These are phyloP conservation scores for Melanotaenia maccullochi DNA, from an alignment of 2,797 vertebrate genomes.

Conservation along the genomic window DNA sequence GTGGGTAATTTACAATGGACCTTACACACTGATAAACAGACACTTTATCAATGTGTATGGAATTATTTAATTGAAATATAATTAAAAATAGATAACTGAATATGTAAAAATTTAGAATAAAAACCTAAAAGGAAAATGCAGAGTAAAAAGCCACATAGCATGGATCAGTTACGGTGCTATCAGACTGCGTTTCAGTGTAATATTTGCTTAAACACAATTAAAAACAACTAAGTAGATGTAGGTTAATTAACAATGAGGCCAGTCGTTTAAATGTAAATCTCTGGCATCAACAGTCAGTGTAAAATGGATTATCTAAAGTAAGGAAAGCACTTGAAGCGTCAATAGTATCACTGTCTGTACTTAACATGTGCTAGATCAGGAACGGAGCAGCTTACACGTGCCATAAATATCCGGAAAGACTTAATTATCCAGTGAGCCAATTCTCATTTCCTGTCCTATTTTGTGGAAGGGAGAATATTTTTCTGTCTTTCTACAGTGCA, in stretches of 20 bases:
- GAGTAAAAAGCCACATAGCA: too few relatives aligned
- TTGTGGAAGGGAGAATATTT: background rate
- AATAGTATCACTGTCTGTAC: constrained; percentile 46
- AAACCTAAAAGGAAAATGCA: too few relatives aligned
- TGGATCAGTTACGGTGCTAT: background rate
- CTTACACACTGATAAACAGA: background rate
- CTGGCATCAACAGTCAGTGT: constrained; percentile 62
- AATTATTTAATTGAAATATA: background rate
- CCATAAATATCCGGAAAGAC: constrained; percentile 15
- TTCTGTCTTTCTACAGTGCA: background rate
- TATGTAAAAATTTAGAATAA: background rate
- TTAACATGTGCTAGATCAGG: constrained; percentile 48
- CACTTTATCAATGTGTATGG: background rate
- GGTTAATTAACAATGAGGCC: constrained; percentile 43
- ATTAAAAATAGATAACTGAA: background rate
- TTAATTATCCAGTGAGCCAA: constrained; percentile 9
- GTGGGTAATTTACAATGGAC: background rate
- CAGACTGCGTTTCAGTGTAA: background rate
- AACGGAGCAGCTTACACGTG: constrained; percentile 30
- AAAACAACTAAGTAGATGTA: constrained; percentile 5
- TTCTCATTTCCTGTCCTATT: constrained; percentile 20
- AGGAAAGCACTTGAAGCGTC: constrained; percentile 27
- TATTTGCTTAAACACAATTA: constrained; percentile 9
- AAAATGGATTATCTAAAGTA: constrained; percentile 69
- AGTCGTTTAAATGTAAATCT: constrained; percentile 31